Conservation (phyloP, 2,888 invertebrate genomes). For the Euphydryas editha region DNA sequence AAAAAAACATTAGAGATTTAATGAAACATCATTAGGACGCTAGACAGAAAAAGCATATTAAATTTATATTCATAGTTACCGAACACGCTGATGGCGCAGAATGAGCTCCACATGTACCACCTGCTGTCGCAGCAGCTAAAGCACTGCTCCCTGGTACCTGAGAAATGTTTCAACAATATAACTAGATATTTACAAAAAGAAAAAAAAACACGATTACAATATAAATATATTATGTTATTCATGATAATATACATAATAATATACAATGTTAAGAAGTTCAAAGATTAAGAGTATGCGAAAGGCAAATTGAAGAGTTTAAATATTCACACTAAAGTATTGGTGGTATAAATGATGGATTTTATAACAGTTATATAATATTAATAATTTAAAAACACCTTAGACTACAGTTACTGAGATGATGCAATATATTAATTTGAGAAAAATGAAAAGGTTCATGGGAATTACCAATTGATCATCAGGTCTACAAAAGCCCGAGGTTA, state of each 20-base stretch:
- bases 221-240: background rate
- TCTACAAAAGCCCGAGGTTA: constrained; percentile 10
- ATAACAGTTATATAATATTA: background rate
- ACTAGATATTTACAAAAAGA: background rate
- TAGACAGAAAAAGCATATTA: background rate
- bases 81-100: constrained; percentile 79
- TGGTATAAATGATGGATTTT: background rate
- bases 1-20: background rate
- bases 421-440: background rate
- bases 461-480: background rate
- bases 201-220: background rate
- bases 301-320: background rate
- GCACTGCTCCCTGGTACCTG: constrained; percentile 80
- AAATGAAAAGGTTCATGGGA: background rate
- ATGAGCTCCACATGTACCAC: constrained; percentile 74
- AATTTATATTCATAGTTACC: constrained; percentile 56
- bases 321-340: background rate
- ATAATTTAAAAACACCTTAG: background rate
- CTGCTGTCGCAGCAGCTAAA: constrained; percentile 73
- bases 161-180: constrained; percentile 27
- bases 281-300: background rate
- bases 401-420: background rate
- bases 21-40: background rate
- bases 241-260: background rate
- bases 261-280: background rate